Percentiles rank a stretch among this genome's conserved stretches.
phyloP scores from a whole-genome alignment of 2,888 invertebrate genomes.

The Baronia brevicornis region DNA sequence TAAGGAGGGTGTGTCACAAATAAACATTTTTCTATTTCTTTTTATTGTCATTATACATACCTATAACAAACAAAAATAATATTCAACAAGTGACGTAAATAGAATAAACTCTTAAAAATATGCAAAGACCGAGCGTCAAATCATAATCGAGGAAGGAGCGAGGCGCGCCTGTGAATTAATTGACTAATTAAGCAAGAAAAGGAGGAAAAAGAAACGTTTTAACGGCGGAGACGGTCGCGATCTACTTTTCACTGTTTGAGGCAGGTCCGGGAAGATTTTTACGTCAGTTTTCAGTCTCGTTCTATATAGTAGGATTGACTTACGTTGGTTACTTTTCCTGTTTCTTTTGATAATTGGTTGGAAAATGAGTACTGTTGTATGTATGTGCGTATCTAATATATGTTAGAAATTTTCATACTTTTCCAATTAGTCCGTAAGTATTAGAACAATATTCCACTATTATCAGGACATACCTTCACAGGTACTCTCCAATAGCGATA shows the following conservation, averaged over 20 bases:
- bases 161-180: slow-evolving; percentile 46
- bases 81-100: slow-evolving; percentile 22
- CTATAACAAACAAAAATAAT: not conserved
- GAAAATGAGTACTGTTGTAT: too few species aligned
- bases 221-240: slow-evolving; percentile 32
- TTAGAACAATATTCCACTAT: too few species aligned
- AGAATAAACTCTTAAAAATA: slow-evolving; percentile 20
- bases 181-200: slow-evolving; percentile 60
- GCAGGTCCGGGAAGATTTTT: slow-evolving; percentile 70
- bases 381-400: too few species aligned
- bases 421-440: too few species aligned
- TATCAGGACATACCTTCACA: too few species aligned
- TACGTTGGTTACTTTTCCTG: too few species aligned
- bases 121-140: slow-evolving; percentile 29
- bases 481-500: too few species aligned
- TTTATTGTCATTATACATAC: too few species aligned
- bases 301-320: slow-evolving; percentile 28
- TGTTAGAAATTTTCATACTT: too few species aligned
- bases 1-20: too few species aligned
- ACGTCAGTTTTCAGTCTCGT: slow-evolving; percentile 67
- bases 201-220: slow-evolving; percentile 42
- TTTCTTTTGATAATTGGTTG: too few species aligned
- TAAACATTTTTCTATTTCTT: too few species aligned
- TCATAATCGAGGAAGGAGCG: slow-evolving; percentile 24
- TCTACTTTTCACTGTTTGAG: slow-evolving; percentile 53